A percentile compares a stretch with the other conserved stretches of the same genome.
Evolutionary conservation across 2,888 invertebrate genomes (phyloP).

Genomic region (Netelia inedita): DNA sequence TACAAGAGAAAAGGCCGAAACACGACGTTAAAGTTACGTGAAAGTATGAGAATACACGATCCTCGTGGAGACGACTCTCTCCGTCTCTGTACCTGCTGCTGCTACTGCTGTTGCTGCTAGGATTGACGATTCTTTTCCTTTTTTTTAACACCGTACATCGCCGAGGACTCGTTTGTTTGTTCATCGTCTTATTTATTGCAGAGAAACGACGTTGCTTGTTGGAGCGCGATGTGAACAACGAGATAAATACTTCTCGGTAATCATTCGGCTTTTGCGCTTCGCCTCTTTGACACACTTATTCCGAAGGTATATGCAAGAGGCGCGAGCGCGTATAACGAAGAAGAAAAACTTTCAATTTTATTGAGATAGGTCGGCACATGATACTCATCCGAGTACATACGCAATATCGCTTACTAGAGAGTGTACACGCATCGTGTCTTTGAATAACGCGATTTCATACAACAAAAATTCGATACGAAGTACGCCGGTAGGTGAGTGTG

Average conservation of each 20-base stretch:
- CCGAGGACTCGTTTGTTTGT: not conserved
- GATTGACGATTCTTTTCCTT: constrained; percentile 17
- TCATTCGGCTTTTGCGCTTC: not conserved
- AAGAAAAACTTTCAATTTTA: not conserved
- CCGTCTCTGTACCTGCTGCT: constrained; percentile 53
- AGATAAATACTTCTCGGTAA: not conserved
- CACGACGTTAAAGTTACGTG: constrained; percentile 71
- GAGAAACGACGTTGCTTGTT: not conserved
- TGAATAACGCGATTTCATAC: not conserved
- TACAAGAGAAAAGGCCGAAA: constrained; percentile 86
- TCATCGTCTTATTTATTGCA: not conserved
- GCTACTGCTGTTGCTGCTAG: not conserved
- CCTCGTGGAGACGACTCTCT: not conserved
- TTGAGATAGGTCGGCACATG: not conserved
- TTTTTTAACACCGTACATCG: not conserved
- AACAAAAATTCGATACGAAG: no score
- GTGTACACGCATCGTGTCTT: not conserved
- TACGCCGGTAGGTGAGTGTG: no score
- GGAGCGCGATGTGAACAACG: not conserved
- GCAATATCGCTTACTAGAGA: constrained; percentile 10
- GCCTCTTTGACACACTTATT: no score
- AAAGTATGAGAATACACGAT: constrained; percentile 24
- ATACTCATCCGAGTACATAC: not conserved
- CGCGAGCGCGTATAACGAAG: no score
- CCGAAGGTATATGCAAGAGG: no score